phyloP scores from a whole-genome alignment of 2,888 invertebrate genomes.

The Spilosoma lubricipeda region DNA sequence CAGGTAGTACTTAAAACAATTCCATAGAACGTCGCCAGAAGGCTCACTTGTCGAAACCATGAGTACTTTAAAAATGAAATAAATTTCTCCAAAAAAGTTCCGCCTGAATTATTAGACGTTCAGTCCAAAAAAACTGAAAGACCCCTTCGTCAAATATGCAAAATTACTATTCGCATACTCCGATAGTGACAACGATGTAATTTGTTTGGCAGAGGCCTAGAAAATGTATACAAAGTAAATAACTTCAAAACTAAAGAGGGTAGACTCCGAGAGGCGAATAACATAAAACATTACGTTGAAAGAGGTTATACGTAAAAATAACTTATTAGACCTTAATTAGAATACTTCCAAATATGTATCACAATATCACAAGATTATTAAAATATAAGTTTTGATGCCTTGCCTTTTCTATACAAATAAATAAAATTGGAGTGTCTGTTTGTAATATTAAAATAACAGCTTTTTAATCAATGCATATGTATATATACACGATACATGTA shows the following conservation, averaged over 20 bases:
- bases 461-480: no score
- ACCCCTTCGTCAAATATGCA: constrained; percentile 83
- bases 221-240: constrained; percentile 33
- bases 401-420: no score
- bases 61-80: constrained; percentile 91
- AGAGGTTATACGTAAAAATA: constrained; percentile 83
- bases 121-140: constrained; percentile 69
- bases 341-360: no score
- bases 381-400: no score
- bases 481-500: no score
- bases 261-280: constrained; percentile 87
- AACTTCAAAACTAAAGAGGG: constrained; percentile 87
- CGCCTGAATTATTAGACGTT: constrained; percentile 79
- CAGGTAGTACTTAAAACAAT: constrained; percentile 88
- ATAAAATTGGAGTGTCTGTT: no score
- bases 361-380: no score
- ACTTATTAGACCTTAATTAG: no score
- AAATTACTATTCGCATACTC: constrained; percentile 76
- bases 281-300: constrained; percentile 89
- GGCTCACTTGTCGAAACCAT: constrained; percentile 87
- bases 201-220: constrained; percentile 79
- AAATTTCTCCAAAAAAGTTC: constrained; percentile 86
- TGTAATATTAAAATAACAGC: no score
- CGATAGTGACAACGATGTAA: constrained; percentile 86
- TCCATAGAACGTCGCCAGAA: constrained; percentile 87